phyloP scores from a whole-genome alignment of 1,140 invertebrate species.

The Halotydeus destructor region DNA sequence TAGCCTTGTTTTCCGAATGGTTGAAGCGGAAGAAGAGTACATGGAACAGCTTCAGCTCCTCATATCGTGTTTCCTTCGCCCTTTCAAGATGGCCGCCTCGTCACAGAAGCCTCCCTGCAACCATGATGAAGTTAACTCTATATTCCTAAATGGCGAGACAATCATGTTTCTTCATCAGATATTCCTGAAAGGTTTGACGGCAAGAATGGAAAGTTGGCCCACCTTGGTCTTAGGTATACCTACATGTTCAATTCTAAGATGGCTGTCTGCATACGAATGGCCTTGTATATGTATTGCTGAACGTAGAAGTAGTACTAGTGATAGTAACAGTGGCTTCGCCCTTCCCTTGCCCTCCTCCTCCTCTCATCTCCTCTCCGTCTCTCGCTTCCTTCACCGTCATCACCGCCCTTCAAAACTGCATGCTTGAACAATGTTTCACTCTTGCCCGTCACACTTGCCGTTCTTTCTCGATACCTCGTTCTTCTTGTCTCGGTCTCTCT shows the following conservation, averaged over 20 bases:
- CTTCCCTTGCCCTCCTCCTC: slow-evolving; percentile 6
- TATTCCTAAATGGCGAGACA: slow-evolving; percentile 80
- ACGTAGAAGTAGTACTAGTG: background rate
- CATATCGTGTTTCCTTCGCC: slow-evolving; percentile 72
- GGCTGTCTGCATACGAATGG: background rate
- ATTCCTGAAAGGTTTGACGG: slow-evolving; percentile 76
- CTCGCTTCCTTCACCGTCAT: background rate
- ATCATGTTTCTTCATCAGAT: slow-evolving; percentile 85
- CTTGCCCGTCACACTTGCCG: too few species aligned
- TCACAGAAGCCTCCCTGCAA: slow-evolving; percentile 78
- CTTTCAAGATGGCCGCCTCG: slow-evolving; percentile 74
- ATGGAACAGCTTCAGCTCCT: slow-evolving; percentile 73
- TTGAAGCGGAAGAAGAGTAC: slow-evolving; percentile 75
- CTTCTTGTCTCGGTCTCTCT: slow-evolving; percentile 4
- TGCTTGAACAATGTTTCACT: too few species aligned
- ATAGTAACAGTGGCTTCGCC: background rate
- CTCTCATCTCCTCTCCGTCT: background rate
- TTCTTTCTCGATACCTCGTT: background rate
- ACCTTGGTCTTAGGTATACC: slow-evolving; percentile 55
- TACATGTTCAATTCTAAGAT: background rate
- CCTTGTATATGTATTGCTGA: background rate
- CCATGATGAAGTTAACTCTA: slow-evolving; percentile 85
- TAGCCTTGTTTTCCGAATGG: slow-evolving; percentile 75
- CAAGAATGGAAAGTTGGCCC: slow-evolving; percentile 78
- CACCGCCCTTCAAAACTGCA: too few species aligned